These are phyloP conservation scores for Tricholauxania praeusta DNA, from an alignment of 2,888 invertebrate species.

Conservation along the genomic window DNA sequence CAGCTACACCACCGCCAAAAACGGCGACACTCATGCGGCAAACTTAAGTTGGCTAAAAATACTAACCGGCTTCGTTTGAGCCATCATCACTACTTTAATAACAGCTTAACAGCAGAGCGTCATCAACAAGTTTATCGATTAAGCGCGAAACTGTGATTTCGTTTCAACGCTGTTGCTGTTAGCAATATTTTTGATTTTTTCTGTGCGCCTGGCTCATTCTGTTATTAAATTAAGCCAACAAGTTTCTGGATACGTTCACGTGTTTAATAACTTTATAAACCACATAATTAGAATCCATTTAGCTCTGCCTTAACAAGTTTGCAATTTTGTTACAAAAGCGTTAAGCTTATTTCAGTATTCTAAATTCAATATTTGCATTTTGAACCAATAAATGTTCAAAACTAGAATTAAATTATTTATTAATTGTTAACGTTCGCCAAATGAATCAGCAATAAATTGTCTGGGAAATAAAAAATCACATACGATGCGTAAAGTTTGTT, in stretches of 20 bases:
- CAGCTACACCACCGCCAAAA: background rate
- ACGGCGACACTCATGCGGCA: too few relatives aligned
- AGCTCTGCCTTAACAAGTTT: background rate
- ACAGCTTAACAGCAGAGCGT: background rate
- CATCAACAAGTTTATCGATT: conserved; percentile 18
- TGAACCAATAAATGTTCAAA: background rate
- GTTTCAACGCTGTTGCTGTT: background rate
- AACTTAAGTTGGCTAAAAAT: too few relatives aligned
- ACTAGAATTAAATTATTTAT: background rate
- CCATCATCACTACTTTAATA: background rate
- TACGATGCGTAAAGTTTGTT: conserved; percentile 1
- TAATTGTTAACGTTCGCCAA: background rate
- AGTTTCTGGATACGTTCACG: background rate
- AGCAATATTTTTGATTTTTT: background rate
- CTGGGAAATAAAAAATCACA: conserved; percentile 40
- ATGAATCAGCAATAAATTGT: conserved; percentile 13
- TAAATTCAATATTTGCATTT: conserved; percentile 8
- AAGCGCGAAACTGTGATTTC: background rate
- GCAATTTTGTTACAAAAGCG: background rate
- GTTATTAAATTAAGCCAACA: conserved; percentile 22
- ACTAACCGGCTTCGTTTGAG: background rate
- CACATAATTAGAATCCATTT: too few relatives aligned
- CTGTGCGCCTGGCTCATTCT: conserved; percentile 32
- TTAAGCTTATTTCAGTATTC: background rate
- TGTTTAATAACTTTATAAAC: too few relatives aligned